phyloP scores from a whole-genome alignment of 2,888 invertebrate species.

The Sylvicola fuscatus region DNA sequence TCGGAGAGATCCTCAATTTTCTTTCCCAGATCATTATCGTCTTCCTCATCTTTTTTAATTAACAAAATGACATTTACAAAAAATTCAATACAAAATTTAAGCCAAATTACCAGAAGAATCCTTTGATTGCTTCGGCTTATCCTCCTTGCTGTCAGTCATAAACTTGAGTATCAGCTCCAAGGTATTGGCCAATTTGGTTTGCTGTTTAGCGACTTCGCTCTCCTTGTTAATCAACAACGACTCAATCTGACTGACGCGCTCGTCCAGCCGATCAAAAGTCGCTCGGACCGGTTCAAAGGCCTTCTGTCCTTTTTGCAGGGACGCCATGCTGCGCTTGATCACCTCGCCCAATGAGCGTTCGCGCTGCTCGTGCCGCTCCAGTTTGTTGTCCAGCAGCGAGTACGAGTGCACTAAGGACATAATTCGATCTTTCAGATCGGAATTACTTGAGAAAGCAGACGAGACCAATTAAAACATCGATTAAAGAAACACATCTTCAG shows the following conservation, averaged over 20 bases:
- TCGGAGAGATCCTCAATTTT: conserved; percentile 16
- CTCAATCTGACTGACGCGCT: conserved; percentile 53
- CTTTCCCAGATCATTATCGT: conserved; percentile 7
- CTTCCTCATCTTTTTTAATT: conserved; percentile 2
- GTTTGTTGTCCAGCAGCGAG: conserved; percentile 55
- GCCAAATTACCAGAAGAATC: background rate
- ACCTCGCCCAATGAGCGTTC: conserved; percentile 62
- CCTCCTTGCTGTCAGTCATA: conserved; percentile 19
- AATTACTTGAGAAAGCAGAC: conserved; percentile 34
- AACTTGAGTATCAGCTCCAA: conserved; percentile 22
- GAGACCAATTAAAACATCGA: conserved; percentile 23
- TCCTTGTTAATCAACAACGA: conserved; percentile 45
- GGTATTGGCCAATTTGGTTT: conserved; percentile 19
- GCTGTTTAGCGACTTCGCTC: conserved; percentile 20
- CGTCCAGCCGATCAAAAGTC: conserved; percentile 48
- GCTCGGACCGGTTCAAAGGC: conserved; percentile 47
- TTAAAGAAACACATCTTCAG: too few species aligned
- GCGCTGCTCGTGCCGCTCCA: conserved; percentile 66
- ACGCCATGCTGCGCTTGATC: conserved; percentile 47
- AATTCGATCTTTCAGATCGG: conserved; percentile 40
- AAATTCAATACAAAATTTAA: too few species aligned
- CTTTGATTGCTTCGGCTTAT: background rate
- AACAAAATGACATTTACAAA: background rate
- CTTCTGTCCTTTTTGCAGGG: conserved; percentile 51
- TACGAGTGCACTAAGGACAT: conserved; percentile 62